Conservation (phyloP, 2,113 vertebrate genomes). For the Micronisus gabar region DNA sequence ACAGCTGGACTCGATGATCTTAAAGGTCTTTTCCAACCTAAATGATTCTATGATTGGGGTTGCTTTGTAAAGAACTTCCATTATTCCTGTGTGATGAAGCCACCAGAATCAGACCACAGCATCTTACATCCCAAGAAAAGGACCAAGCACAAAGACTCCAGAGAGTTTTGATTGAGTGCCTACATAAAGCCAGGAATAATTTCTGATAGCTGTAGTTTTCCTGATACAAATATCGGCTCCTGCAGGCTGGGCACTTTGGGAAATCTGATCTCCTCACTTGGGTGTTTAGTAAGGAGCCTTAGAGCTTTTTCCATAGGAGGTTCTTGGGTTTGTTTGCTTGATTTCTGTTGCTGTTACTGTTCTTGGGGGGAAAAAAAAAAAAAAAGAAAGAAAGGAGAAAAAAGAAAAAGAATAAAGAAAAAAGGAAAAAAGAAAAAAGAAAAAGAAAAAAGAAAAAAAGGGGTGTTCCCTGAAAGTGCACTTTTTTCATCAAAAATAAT, state of each 20-base stretch:
- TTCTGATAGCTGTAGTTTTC: neutral
- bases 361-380: accelerated
- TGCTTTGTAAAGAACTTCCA: neutral
- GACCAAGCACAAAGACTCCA: neutral
- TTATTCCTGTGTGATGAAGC: neutral
- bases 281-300: neutral
- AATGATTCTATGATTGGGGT: neutral
- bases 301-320: neutral
- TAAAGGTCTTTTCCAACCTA: neutral
- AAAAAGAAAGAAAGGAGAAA: no score
- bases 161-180: neutral
- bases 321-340: neutral
- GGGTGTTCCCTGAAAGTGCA: accelerated
- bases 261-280: neutral
- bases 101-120: neutral
- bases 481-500: accelerated
- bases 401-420: no score
- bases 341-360: neutral
- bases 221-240: neutral
- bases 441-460: no score
- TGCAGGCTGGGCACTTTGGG: neutral
- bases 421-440: accelerated
- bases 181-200: neutral
- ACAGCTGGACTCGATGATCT: neutral
- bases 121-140: neutral